Base-by-base conservation (phyloP, 2,797 vertebrate species). In the Hemitrygon akajei region DNA sequence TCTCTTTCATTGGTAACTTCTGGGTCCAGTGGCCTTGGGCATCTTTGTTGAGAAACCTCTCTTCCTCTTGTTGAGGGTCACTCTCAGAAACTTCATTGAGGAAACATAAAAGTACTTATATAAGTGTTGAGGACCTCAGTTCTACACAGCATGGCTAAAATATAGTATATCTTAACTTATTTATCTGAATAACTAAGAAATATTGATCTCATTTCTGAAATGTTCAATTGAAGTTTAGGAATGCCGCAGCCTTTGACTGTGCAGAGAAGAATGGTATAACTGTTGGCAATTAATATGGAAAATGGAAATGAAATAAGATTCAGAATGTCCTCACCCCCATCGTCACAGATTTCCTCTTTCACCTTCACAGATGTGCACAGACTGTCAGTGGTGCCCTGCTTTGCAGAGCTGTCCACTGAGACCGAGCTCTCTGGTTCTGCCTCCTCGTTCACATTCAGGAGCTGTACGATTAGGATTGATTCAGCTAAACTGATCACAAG, bases 401-500 rank as follows among this genome's bases (percentile, higher is more conserved):
- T 95, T 27, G 95, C 95, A 16, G 96, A 97, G 94, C 96, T 96
- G 0, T 97, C 97, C 91, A 96, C 96, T 94, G 97, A 95, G 94
- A 95, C 96, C 96, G 93, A 96, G 95, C 95, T 96, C 30, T 96
- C 94, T 93, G 94, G 95, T 77, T 96, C 95, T 86, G 96, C 95
- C 89, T 95, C 95, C 94, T 95, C 95, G 2, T 96, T 97, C 94
- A 97, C 95, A 77, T 98, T 96, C 93, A 98, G 96, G 94, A 98
- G 97, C 95, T 97, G 98, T 94, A 98, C 96, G 94, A 98, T 96
- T 93, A 98, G 93, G 92, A 98, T 98, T 63, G 98, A 98, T 95
- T 97, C 97, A 16, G 95, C 96, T 94, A 98, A 96, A 91, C 98
- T 98, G 94, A 98, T 96, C 94, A 98, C 97, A 96, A 98, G 95